Conservation (phyloP, 2,113 vertebrate species). For the Lagopus muta region DNA sequence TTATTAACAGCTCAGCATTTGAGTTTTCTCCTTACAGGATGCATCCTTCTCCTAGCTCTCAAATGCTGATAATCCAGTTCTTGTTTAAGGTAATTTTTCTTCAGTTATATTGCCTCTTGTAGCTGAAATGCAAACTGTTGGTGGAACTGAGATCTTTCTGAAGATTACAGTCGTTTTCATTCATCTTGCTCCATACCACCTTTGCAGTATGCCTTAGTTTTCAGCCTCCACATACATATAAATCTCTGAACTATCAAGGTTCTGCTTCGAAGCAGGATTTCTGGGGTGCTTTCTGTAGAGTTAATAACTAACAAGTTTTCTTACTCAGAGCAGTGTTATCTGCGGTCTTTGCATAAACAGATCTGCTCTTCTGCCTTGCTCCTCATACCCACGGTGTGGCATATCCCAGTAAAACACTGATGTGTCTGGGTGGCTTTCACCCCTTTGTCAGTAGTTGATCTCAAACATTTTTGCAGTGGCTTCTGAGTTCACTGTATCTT, state of each 20-base stretch:
- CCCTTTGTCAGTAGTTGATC: background rate
- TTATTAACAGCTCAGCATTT: background rate
- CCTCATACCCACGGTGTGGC: background rate
- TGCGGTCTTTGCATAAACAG: background rate
- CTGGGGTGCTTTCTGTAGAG: background rate
- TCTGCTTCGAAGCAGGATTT: background rate
- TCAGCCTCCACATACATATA: background rate
- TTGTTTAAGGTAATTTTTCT: background rate
- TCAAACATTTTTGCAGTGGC: background rate
- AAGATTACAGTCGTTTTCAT: background rate
- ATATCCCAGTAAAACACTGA: background rate
- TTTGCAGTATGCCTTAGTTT: background rate
- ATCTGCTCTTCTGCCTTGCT: background rate
- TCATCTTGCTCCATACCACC: background rate
- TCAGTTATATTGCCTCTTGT: background rate
- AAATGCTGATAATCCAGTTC: background rate
- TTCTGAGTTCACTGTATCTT: background rate
- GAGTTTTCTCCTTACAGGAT: background rate
- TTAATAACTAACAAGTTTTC: background rate
- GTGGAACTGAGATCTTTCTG: background rate
- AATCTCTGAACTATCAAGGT: background rate
- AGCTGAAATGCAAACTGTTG: background rate
- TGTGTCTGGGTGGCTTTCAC: background rate
- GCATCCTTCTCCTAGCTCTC: background rate
- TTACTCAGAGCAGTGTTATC: background rate